Evolutionary conservation across 2,113 vertebrate genomes (phyloP).

Genomic region (Syngnathus scovelli): DNA sequence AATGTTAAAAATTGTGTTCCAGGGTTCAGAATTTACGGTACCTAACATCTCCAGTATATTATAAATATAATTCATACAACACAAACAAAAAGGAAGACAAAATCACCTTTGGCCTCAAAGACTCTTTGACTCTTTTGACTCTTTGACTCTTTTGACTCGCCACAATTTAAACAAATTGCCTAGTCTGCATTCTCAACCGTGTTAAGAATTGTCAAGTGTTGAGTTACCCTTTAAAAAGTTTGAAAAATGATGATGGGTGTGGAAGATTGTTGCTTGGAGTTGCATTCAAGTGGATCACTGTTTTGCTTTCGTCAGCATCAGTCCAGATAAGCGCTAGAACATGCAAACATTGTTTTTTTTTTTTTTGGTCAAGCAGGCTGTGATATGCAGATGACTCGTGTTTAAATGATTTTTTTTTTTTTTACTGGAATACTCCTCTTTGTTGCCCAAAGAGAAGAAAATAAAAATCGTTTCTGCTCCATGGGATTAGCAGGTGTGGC

Average conservation of each 20-base stretch:
- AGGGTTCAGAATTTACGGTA: background rate
- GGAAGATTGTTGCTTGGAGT: background rate
- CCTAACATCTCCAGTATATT: background rate
- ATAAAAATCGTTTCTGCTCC: conserved; percentile 7
- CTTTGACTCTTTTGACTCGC: background rate
- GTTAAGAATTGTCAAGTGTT: background rate
- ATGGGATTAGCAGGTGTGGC: conserved; percentile 31
- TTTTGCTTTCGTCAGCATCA: background rate
- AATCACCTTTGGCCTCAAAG: background rate
- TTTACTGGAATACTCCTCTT: background rate
- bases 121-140: background rate
- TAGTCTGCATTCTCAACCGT: background rate
- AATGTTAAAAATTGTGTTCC: background rate
- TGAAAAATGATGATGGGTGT: background rate
- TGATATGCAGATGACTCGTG: too few species aligned
- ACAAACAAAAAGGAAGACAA: background rate
- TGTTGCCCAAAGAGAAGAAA: background rate
- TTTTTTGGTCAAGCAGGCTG: background rate
- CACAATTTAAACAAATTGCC: background rate
- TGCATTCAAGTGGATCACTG: background rate
- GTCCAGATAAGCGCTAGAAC: background rate
- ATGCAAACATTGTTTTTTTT: background rate
- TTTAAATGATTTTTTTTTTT: background rate
- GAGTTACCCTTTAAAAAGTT: background rate
- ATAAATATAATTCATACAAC: background rate